Conservation (phyloP, 2,888 invertebrate genomes). For the Acrocyrtus sp. region DNA sequence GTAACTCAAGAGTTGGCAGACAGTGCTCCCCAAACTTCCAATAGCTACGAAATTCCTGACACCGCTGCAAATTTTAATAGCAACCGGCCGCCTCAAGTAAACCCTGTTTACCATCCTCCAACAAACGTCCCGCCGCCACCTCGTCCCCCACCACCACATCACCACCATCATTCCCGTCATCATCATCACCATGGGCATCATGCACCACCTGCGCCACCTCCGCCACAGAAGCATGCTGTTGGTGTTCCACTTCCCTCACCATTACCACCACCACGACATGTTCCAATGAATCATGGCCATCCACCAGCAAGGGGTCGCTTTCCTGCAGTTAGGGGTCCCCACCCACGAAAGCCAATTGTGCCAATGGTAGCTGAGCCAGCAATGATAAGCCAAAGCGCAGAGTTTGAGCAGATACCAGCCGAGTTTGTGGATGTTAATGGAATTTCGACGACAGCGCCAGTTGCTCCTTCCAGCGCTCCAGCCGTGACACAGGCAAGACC, state of each 20-base stretch:
- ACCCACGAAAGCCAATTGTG: neutral
- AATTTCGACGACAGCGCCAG: conserved; percentile 13
- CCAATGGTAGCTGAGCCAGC: neutral
- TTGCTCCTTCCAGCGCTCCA: neutral
- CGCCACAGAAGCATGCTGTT: neutral
- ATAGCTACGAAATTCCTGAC: conserved; percentile 41
- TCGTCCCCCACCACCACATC: neutral
- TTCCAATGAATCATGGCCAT: neutral
- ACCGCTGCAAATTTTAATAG: neutral
- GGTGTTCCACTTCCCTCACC: neutral
- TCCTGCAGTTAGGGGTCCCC: conserved; percentile 36
- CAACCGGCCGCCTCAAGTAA: neutral
- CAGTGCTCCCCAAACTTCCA: conserved; percentile 36
- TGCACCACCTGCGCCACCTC: conserved; percentile 15
- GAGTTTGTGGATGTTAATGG: conserved; percentile 54
- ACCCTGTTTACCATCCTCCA: conserved; percentile 13
- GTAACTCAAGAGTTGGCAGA: conserved; percentile 11
- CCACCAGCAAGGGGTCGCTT: conserved; percentile 18
- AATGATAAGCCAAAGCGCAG: conserved; percentile 32
- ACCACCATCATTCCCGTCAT: neutral
- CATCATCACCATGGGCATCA: conserved; percentile 10
- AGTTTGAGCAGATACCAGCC: conserved; percentile 61
- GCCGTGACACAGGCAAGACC: conserved; percentile 10
- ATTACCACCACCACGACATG: neutral
- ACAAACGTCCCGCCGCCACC: neutral